A percentile compares a stretch with the other conserved stretches of the same genome.
Evolutionary conservation across 2,113 vertebrate genomes (phyloP).

Genomic region (Glaucidium brasilianum): DNA sequence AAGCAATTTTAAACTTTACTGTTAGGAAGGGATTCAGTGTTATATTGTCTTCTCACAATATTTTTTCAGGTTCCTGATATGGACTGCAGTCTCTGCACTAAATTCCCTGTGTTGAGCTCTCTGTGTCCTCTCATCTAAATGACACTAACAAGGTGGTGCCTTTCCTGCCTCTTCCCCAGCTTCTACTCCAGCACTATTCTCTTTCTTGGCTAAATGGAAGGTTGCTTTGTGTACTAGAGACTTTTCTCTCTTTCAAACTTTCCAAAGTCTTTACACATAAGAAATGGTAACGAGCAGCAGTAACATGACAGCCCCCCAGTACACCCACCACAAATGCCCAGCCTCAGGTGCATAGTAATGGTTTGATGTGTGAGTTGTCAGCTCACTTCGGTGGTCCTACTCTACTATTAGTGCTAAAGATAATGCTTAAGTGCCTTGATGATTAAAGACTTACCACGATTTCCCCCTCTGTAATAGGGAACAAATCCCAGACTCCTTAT

Average conservation of each 20-base stretch:
- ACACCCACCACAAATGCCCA: not conserved
- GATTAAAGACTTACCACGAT: not conserved
- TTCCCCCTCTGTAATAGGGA: not conserved
- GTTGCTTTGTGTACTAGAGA: not conserved
- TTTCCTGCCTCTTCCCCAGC: not conserved
- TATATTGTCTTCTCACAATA: not conserved
- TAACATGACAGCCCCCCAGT: not conserved
- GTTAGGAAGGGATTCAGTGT: not conserved
- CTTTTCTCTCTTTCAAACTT: not conserved
- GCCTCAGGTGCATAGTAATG: not conserved
- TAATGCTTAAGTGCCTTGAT: not conserved
- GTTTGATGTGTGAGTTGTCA: not conserved
- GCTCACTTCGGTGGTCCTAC: not conserved
- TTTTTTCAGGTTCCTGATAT: not conserved
- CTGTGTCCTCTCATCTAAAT: not conserved
- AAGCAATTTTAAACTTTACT: not conserved
- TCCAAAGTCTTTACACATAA: not conserved
- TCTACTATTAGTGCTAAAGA: not conserved
- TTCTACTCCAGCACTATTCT: not conserved
- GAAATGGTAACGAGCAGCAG: not conserved
- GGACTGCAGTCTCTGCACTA: not conserved
- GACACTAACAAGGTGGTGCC: not conserved
- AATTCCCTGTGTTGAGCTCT: not conserved
- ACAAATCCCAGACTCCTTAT: not conserved
- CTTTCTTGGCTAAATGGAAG: not conserved